These are phyloP conservation scores for Synanthedon vespiformis DNA, from an alignment of 2,888 invertebrate species.

Conservation along the genomic window DNA sequence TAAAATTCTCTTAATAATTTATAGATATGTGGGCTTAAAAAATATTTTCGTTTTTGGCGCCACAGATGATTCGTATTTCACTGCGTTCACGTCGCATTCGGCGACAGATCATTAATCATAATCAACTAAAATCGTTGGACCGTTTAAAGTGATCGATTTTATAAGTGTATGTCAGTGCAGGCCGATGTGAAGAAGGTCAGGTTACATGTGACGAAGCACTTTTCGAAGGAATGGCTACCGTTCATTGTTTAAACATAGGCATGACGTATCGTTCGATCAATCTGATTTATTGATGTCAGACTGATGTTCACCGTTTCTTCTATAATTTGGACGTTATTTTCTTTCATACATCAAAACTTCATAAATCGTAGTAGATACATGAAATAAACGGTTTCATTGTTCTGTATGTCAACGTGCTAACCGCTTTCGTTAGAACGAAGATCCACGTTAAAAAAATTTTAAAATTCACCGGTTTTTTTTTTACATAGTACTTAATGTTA, in stretches of 20 bases:
- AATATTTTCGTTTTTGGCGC: slow-evolving; percentile 23
- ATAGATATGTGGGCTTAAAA: slow-evolving; percentile 7
- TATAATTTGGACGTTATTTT: no score
- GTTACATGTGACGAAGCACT: slow-evolving; percentile 19
- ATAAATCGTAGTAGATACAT: no score
- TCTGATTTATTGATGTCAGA: no score
- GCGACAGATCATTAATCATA: slow-evolving; percentile 60
- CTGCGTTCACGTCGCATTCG: slow-evolving; percentile 9
- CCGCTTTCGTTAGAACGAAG: no score
- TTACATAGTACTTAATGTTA: no score
- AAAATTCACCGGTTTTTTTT: no score
- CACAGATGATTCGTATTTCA: slow-evolving; percentile 25
- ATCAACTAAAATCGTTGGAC: slow-evolving; percentile 65
- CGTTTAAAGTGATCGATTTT: slow-evolving; percentile 45
- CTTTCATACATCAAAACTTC: no score
- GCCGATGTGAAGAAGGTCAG: slow-evolving; percentile 11
- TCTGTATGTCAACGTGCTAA: no score
- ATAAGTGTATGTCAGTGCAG: background rate
- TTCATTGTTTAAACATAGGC: slow-evolving; percentile 6
- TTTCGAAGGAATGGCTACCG: slow-evolving; percentile 19
- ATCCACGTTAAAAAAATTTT: no score
- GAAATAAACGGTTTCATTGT: no score
- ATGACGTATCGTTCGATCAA: background rate
- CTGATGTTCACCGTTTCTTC: no score
- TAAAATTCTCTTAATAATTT: background rate